Conservation (phyloP, 1,140 invertebrate species). For the Lordiphosa mommai region DNA sequence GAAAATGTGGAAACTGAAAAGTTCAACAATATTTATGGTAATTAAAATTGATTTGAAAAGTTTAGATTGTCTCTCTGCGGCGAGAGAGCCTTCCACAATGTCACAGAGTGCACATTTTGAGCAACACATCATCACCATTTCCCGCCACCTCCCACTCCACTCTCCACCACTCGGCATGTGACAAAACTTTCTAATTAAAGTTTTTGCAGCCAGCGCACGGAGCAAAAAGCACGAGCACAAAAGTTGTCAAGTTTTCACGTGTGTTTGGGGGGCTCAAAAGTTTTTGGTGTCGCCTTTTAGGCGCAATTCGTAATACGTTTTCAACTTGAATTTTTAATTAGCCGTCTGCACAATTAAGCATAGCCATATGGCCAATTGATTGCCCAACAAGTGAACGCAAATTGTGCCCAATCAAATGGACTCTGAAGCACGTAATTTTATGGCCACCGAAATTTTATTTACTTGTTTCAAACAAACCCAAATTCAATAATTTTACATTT, state of each 20-base stretch:
- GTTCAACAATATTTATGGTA: conserved; percentile 74
- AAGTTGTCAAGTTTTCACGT: conserved; percentile 69
- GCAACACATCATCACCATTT: conserved; percentile 6
- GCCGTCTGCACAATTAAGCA: conserved; percentile 38
- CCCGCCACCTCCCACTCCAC: background rate
- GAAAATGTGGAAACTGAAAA: conserved; percentile 32
- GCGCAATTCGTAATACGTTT: conserved; percentile 60
- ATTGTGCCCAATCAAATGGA: conserved; percentile 3
- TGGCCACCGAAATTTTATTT: conserved; percentile 16
- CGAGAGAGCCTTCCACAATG: conserved; percentile 35
- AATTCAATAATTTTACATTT: conserved; percentile 29
- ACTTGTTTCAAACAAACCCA: conserved; percentile 27
- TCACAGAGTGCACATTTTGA: conserved; percentile 34
- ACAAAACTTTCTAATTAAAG: conserved; percentile 77
- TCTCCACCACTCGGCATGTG: conserved; percentile 47
- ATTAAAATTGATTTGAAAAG: conserved; percentile 79
- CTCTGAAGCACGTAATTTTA: conserved; percentile 4
- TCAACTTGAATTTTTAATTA: conserved; percentile 63
- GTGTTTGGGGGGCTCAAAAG: conserved; percentile 52
- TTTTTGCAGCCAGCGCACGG: conserved; percentile 38
- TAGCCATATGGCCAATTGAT: conserved; percentile 28
- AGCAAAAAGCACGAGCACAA: conserved; percentile 6
- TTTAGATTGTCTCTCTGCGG: conserved; percentile 69
- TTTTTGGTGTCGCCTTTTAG: conserved; percentile 61
- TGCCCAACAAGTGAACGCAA: conserved; percentile 27